These are phyloP conservation scores for Hydractinia symbiolongicarpus DNA, from an alignment of 30 jellyfish, hydroid and myxozoan genomes.

Conservation along the genomic window DNA sequence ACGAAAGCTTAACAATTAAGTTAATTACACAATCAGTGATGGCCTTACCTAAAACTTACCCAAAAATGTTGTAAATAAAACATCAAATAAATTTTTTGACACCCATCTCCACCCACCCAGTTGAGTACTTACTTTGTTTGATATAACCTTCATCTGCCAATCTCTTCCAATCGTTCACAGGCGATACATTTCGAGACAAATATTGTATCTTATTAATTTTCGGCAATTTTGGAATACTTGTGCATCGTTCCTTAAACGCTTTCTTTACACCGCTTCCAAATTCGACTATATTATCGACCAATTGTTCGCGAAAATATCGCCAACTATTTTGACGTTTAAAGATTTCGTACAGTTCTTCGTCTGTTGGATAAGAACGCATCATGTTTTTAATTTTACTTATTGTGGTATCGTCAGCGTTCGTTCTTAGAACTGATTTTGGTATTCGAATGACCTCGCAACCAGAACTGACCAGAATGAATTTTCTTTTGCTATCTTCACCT, in stretches of 20 bases:
- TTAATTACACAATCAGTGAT: no score
- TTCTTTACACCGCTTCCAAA: neutral
- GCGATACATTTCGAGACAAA: neutral
- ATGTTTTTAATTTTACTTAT: neutral
- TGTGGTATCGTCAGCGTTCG: conserved; percentile 13
- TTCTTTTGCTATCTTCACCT: conserved; percentile 11
- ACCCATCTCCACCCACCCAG: no score
- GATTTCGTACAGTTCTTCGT: conserved; percentile 14
- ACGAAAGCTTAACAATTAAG: no score
- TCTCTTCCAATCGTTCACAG: conserved; percentile 7
- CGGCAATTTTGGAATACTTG: conserved; percentile 19
- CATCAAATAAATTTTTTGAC: no score
- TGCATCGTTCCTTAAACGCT: conserved; percentile 24
- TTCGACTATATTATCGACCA: conserved; percentile 27
- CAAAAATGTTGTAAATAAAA: no score
- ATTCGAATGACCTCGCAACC: conserved; percentile 37
- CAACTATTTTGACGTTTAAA: conserved; percentile 19
- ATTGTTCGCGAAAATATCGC: conserved; percentile 25
- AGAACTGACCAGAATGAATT: conserved; percentile 21
- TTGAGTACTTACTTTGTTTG: neutral
- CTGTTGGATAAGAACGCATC: conserved; percentile 15
- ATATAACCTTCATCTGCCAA: conserved; percentile 2
- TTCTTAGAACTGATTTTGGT: conserved; percentile 11
- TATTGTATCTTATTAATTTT: neutral
- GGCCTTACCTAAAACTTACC: no score